Evolutionary conservation across 2,797 vertebrate genomes (phyloP).

Genomic region (Gymnopithys bicolor): DNA sequence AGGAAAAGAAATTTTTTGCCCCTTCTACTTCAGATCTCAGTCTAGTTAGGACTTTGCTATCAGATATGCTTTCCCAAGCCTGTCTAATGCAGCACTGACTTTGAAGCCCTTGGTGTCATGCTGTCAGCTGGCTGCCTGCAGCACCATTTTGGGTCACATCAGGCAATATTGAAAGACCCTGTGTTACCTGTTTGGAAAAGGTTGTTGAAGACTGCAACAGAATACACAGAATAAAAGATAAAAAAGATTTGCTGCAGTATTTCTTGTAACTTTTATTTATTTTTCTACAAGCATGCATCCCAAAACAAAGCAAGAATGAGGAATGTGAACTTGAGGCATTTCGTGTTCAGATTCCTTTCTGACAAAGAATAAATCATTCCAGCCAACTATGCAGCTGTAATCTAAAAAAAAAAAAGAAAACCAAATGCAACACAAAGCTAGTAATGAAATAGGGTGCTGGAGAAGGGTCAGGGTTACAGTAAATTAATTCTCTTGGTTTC

Average conservation of each 20-base stretch:
- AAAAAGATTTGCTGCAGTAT: background rate
- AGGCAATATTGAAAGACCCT: background rate
- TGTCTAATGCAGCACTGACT: background rate
- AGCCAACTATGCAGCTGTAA: background rate
- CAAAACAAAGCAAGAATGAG: background rate
- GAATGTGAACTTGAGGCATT: background rate
- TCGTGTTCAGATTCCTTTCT: background rate
- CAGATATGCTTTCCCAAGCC: background rate
- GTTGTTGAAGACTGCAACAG: background rate
- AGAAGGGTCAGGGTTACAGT: background rate
- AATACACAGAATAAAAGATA: background rate
- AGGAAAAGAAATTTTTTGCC: background rate
- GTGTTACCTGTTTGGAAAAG: background rate
- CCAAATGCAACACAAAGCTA: background rate
- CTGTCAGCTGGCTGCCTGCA: background rate
- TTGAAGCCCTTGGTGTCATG: background rate
- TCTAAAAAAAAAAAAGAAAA: background rate
- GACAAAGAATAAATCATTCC: background rate
- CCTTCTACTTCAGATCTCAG: background rate
- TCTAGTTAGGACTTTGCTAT: background rate
- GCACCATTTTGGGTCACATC: background rate
- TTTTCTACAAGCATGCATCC: background rate
- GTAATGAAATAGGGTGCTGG: background rate
- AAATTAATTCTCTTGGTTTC: background rate
- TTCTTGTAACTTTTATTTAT: background rate